A percentile compares a stretch with the other conserved stretches of the same genome.
Conservation (phyloP, 2,113 vertebrate genomes). For the Coturnix japonica region DNA sequence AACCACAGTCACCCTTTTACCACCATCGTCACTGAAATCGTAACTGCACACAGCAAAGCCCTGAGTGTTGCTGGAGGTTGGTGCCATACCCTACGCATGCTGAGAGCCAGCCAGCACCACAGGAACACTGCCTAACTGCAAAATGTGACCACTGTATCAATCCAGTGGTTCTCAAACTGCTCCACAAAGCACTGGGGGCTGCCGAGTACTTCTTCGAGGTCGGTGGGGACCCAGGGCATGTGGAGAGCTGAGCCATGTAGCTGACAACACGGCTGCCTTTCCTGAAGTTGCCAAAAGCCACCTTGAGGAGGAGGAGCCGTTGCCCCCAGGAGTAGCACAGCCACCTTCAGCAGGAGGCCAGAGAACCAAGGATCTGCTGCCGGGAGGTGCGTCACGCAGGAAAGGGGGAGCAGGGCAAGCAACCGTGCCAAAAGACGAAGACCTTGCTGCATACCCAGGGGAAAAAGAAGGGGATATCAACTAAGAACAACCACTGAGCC, state of each 20-base stretch:
- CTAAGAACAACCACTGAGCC: background rate
- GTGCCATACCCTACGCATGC: background rate
- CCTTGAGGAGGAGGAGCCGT: constrained; percentile 27
- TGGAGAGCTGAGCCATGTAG: background rate
- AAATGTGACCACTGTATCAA: constrained; percentile 45
- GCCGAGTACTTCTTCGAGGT: constrained; percentile 7
- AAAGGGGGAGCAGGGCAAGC: constrained; percentile 34
- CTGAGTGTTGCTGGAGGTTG: background rate
- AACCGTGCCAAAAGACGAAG: constrained; percentile 18
- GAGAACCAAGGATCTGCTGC: constrained; percentile 46
- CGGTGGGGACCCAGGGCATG: background rate
- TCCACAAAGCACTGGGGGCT: constrained; percentile 31
- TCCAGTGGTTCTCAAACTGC: constrained; percentile 64
- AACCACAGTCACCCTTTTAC: background rate
- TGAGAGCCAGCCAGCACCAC: background rate
- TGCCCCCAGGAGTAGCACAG: background rate
- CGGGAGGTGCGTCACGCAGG: constrained; percentile 40
- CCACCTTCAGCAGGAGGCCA: constrained; percentile 39
- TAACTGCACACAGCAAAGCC: constrained; percentile 22
- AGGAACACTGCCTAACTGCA: background rate
- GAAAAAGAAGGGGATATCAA: constrained; percentile 14
- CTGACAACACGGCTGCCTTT: background rate
- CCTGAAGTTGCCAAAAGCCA: constrained; percentile 53
- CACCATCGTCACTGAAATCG: background rate
- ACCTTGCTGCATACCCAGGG: constrained; percentile 17